Conservation (phyloP, 2,797 vertebrate species). For the Meda fulgida region DNA sequence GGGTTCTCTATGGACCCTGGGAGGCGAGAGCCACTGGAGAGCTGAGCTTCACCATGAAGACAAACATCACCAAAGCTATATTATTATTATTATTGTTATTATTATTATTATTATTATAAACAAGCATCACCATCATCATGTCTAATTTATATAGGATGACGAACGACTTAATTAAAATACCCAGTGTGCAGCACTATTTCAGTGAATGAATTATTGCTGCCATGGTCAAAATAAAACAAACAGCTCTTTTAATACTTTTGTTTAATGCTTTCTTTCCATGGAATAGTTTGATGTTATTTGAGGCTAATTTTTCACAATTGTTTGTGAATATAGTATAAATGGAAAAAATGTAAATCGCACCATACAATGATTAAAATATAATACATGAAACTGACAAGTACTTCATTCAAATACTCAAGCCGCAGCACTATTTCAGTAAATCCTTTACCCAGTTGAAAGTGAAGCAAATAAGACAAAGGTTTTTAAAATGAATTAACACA, state of each 20-base stretch:
- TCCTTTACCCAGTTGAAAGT: neutral
- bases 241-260: neutral
- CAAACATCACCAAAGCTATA: slow-evolving; percentile 86
- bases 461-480: neutral
- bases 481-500: neutral
- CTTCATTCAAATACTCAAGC: neutral
- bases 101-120: neutral
- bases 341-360: neutral
- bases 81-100: no score
- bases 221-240: neutral
- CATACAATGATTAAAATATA: neutral
- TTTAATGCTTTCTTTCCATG: neutral
- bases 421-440: neutral
- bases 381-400: no score
- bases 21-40: slow-evolving; percentile 82
- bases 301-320: neutral
- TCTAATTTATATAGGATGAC: neutral
- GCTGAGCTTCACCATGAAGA: slow-evolving; percentile 91
- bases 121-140: neutral
- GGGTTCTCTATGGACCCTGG: slow-evolving; percentile 94
- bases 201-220: neutral
- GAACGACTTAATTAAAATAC: neutral
- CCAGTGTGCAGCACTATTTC: neutral
- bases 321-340: neutral
- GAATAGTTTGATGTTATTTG: neutral